These are phyloP conservation scores for Trichonephila inaurata DNA, from an alignment of 1,140 invertebrate species.

Conservation along the genomic window DNA sequence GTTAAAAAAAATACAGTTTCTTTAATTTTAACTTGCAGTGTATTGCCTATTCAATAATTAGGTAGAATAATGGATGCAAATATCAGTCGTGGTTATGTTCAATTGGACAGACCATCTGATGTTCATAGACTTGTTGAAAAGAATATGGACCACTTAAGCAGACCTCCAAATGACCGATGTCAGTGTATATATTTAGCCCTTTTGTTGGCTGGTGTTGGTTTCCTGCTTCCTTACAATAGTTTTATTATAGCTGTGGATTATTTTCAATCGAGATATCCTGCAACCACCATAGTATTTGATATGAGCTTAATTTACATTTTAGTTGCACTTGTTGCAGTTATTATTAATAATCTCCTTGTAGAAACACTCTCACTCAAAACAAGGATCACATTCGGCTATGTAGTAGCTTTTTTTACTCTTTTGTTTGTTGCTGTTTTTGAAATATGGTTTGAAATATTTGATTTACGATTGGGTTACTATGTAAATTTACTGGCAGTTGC, in stretches of 20 bases:
- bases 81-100: slow-evolving; percentile 79
- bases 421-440: slow-evolving; percentile 91
- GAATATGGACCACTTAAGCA: slow-evolving; percentile 1
- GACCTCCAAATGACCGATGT: slow-evolving; percentile 81
- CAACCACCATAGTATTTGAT: slow-evolving; percentile 92
- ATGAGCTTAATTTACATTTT: slow-evolving; percentile 95
- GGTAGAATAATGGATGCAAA: slow-evolving; percentile 79
- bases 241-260: slow-evolving; percentile 78
- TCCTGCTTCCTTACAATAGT: slow-evolving; percentile 93
- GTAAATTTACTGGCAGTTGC: slow-evolving; percentile 92
- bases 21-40: not conserved
- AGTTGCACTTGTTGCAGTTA: slow-evolving; percentile 91
- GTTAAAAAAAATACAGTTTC: not conserved
- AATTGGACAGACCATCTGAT: slow-evolving; percentile 74
- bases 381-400: slow-evolving; percentile 92
- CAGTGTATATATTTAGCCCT: slow-evolving; percentile 90
- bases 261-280: slow-evolving; percentile 88
- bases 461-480: slow-evolving; percentile 86
- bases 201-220: slow-evolving; percentile 92
- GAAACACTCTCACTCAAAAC: slow-evolving; percentile 90
- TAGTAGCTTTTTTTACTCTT: slow-evolving; percentile 89
- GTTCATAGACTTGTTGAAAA: slow-evolving; percentile 30
- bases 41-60: not conserved
- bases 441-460: slow-evolving; percentile 90
- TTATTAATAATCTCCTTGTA: slow-evolving; percentile 91